phyloP scores from a whole-genome alignment of 2,797 vertebrate species.

The Arvicola amphibius region DNA sequence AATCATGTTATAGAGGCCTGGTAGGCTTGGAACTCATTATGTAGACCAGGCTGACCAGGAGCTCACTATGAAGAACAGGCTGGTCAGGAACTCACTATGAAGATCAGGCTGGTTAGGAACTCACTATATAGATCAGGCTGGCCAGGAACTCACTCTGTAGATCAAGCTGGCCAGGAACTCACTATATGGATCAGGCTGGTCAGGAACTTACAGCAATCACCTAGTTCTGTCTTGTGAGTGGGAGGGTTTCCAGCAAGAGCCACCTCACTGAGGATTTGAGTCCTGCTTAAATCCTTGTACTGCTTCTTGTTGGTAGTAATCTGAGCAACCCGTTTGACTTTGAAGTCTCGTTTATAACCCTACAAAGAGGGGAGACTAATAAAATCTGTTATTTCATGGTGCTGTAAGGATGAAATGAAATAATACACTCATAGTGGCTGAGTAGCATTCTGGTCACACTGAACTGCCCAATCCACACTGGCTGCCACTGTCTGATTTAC shows the following conservation, averaged over 20 bases:
- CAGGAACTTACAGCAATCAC: neutral
- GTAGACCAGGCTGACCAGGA: neutral
- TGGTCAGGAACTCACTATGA: neutral
- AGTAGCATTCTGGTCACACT: neutral
- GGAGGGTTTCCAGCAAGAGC: neutral
- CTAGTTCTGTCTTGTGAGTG: neutral
- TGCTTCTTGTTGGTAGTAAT: neutral
- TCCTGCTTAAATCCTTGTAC: neutral
- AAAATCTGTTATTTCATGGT: neutral
- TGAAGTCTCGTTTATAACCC: too few relatives aligned
- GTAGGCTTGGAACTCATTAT: neutral
- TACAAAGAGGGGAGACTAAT: neutral
- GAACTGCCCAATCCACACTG: neutral
- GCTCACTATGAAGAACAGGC: neutral
- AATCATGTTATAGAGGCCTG: neutral
- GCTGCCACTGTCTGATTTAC: neutral
- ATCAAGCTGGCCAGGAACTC: too few relatives aligned
- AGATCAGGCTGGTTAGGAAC: neutral
- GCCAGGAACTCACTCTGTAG: too few relatives aligned
- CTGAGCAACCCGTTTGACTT: neutral
- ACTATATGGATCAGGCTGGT: neutral
- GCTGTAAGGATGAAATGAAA: neutral
- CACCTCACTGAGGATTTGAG: neutral
- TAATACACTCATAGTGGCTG: neutral
- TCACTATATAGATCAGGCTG: neutral